A percentile compares a stretch with the other conserved stretches of the same genome.
Evolutionary conservation across 2,888 invertebrate species (phyloP).

Genomic region (Agrotis puta): DNA sequence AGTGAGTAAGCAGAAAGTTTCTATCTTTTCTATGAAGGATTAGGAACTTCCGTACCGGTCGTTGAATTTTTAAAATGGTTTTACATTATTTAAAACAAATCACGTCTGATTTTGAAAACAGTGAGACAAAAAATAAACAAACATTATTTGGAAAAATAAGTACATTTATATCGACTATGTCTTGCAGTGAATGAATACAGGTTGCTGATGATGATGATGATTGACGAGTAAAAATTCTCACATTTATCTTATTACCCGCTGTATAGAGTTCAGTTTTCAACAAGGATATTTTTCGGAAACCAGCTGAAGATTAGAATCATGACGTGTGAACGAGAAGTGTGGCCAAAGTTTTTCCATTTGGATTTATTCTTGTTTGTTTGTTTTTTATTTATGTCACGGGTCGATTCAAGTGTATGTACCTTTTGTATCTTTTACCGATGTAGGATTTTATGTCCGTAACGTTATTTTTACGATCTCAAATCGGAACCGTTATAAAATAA

Average conservation of each 20-base stretch:
- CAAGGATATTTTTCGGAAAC: constrained; percentile 32
- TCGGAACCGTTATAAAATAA: too few species aligned
- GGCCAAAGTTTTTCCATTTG: constrained; percentile 54
- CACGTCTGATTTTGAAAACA: too few species aligned
- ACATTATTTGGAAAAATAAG: too few species aligned
- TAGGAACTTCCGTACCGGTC: too few species aligned
- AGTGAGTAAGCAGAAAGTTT: too few species aligned
- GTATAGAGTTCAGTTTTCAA: constrained; percentile 43
- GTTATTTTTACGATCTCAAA: background rate
- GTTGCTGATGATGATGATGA: too few species aligned
- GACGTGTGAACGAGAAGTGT: constrained; percentile 52
- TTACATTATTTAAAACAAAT: too few species aligned
- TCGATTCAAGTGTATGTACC: constrained; percentile 26
- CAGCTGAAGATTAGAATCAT: constrained; percentile 47
- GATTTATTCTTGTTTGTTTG: constrained; percentile 48
- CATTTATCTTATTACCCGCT: background rate
- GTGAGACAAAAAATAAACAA: too few species aligned
- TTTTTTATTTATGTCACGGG: constrained; percentile 35
- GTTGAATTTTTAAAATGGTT: too few species aligned
- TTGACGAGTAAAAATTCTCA: background rate
- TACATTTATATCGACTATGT: too few species aligned
- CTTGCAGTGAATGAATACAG: too few species aligned
- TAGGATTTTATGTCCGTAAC: constrained; percentile 8
- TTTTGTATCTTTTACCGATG: constrained; percentile 27
- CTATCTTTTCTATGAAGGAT: too few species aligned